These are phyloP conservation scores for Amphimedon queenslandica DNA, from an alignment of 37 sponge, comb jelly and placozoan species.

Conservation along the genomic window DNA sequence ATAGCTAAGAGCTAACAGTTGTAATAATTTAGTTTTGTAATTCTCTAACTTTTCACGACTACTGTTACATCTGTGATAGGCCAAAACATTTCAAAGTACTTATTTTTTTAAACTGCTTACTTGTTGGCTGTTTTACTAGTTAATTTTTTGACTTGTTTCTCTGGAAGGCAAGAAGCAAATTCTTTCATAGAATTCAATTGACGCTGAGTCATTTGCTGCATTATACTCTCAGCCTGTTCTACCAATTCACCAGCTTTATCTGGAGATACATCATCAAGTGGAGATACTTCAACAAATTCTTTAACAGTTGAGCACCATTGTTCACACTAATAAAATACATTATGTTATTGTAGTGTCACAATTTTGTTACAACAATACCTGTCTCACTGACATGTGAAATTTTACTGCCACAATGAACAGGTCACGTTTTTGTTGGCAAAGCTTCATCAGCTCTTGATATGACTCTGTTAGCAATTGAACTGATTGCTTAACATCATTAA, in stretches of 20 bases:
- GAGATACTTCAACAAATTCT: background rate
- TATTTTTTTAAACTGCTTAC: slow-evolving; percentile 20
- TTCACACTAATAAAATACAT: slow-evolving; percentile 16
- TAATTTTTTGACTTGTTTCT: slow-evolving; percentile 36
- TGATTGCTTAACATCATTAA: slow-evolving; percentile 1
- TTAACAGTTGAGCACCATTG: slow-evolving; percentile 4
- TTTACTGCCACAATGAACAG: slow-evolving; percentile 60
- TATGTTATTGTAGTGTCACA: background rate
- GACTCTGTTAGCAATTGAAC: slow-evolving; percentile 19
- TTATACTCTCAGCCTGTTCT: slow-evolving; percentile 16
- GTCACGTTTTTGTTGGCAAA: slow-evolving; percentile 77
- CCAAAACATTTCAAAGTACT: background rate
- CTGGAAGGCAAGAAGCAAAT: slow-evolving; percentile 32
- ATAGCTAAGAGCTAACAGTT: slow-evolving; percentile 25
- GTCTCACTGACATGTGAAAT: slow-evolving; percentile 48
- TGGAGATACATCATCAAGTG: background rate
- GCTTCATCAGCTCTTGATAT: slow-evolving; percentile 43
- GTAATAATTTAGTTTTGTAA: slow-evolving; percentile 25
- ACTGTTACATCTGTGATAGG: background rate
- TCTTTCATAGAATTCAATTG: slow-evolving; percentile 37
- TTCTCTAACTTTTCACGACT: slow-evolving; percentile 37
- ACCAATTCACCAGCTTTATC: slow-evolving; percentile 6
- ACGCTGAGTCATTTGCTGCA: slow-evolving; percentile 6
- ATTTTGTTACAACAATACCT: slow-evolving; percentile 26
- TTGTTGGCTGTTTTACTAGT: slow-evolving; percentile 20